Conservation (phyloP, 2,113 vertebrate species). For the Natator depressus region DNA sequence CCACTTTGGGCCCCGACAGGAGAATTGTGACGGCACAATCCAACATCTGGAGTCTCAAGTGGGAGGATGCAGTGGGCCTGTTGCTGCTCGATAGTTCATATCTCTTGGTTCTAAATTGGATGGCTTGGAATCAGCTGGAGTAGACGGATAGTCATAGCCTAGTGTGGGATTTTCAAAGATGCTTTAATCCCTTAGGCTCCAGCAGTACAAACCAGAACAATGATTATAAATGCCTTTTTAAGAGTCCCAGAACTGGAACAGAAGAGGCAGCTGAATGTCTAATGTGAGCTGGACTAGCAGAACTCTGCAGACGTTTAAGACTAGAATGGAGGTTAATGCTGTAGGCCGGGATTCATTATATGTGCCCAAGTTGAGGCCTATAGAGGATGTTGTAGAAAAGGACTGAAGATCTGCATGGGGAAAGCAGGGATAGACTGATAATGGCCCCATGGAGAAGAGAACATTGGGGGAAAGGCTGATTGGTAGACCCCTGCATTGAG, state of each 20-base stretch:
- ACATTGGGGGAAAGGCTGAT: fast-evolving
- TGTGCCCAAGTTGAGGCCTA: fast-evolving
- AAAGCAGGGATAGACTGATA: not conserved
- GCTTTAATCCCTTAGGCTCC: not conserved
- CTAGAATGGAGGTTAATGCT: not conserved
- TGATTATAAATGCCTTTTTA: fast-evolving
- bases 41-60: not conserved
- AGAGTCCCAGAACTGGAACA: not conserved
- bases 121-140: not conserved
- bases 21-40: not conserved
- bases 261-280: not conserved
- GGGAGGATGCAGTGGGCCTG: not conserved
- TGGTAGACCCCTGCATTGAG: not conserved
- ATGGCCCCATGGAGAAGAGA: not conserved
- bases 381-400: fast-evolving
- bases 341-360: not conserved
- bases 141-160: fast-evolving
- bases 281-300: fast-evolving
- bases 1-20: not conserved
- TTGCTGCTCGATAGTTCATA: not conserved
- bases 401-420: not conserved
- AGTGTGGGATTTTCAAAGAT: not conserved
- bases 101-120: not conserved
- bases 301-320: fast-evolving
- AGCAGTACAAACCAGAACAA: fast-evolving